Conservation (phyloP, 2,113 vertebrate species). For the Chauna torquata region DNA sequence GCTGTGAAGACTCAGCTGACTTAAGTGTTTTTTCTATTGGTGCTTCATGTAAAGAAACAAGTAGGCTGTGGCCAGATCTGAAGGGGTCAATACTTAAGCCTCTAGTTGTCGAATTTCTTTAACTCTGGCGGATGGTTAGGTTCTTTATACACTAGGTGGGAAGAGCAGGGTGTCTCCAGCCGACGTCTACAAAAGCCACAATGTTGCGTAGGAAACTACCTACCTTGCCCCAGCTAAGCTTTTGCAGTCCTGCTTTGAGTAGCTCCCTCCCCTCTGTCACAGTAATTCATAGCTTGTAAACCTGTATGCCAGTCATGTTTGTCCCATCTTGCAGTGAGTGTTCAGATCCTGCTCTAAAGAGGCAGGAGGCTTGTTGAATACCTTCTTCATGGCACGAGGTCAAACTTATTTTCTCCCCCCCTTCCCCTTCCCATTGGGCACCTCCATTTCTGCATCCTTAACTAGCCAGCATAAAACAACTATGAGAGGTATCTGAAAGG, state of each 20-base stretch:
- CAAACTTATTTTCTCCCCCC: not conserved
- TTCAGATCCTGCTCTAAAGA: rapidly evolving
- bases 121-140: not conserved
- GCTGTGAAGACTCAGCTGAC: not conserved
- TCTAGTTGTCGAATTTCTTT: not conserved
- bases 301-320: rapidly evolving
- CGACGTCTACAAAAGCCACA: not conserved
- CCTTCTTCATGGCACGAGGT: not conserved
- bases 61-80: not conserved
- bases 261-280: not conserved
- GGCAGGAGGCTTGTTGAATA: not conserved
- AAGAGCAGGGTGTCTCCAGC: not conserved
- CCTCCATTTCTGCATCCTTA: not conserved
- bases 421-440: not conserved
- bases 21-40: not conserved
- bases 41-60: not conserved
- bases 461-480: not conserved
- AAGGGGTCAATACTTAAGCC: not conserved
- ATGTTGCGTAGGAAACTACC: rapidly evolving
- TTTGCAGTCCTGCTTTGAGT: not conserved
- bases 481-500: not conserved
- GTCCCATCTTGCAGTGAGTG: not conserved
- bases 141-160: not conserved
- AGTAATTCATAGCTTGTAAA: not conserved
- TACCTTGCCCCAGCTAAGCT: not conserved